Evolutionary conservation across 1,140 invertebrate genomes (phyloP), one percentile per base, ranked within the genome.

Genomic region (Orchestia grillus): DNA sequence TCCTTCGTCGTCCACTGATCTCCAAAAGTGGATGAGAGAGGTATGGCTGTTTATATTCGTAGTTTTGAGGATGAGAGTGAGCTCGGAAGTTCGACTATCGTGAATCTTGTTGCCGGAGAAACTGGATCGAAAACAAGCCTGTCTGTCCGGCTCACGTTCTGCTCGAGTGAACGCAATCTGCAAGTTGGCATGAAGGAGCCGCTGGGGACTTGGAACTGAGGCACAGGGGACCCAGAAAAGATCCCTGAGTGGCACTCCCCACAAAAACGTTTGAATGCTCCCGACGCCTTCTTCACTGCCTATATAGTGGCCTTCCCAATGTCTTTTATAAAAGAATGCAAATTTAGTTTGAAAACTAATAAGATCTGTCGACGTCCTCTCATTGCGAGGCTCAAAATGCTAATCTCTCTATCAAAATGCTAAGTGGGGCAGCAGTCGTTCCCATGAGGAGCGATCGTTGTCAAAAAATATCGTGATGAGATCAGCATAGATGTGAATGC

Each of bases 271-370:
- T 77, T 77, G 62, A 36, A 77, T 28, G 62, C 62, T 36, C 28
- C 36, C 62, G 62, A 77, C 62, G 62, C 62, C 62, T 77, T 15
- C 62, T 77, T 36, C 62, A 23, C 62, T 77, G 62, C 6, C 47
- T 53, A 15, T 36, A 77, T 77, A 15, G 28, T 3, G 11, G 28
- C 11, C 62, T 36, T 77, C 62, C 62, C 28, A 77, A 77, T 77
- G 62, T 77, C 62, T 36, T 28, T 77, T 77, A 77, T 77, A 77
- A 77, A 77, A 28, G 62, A 77, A 77, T 77, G 62, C 62, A 77
- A 77, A 77, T 77, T 77, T 77, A 77, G 62, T 77, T 77, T 77
- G 62, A 77, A 77, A 77, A 77, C 62, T 77, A 77, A 77, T 77
- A 77, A 77, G 62, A 77, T 77, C 62, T 77, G 62, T 77, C 62